Percentiles rank a stretch among this genome's conserved stretches.
phyloP scores from a whole-genome alignment of 2,797 vertebrate species.

The Buphagus erythrorhynchus region DNA sequence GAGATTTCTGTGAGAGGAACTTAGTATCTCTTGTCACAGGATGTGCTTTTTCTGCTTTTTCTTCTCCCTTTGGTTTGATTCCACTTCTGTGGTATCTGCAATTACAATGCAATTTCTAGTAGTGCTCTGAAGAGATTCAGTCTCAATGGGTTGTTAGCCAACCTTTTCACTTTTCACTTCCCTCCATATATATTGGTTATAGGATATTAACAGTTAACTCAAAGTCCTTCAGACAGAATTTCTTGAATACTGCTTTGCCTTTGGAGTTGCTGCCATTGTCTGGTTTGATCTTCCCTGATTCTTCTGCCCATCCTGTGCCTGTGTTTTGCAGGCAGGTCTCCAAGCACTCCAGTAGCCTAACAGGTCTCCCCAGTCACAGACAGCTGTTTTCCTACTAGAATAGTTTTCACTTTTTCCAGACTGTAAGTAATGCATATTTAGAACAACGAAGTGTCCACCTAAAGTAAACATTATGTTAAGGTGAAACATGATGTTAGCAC shows the following conservation, averaged over 20 bases:
- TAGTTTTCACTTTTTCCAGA: not conserved
- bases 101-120: not conserved
- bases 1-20: not conserved
- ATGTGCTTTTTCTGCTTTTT: not conserved
- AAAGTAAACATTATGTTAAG: not conserved
- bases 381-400: not conserved
- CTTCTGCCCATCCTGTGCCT: accelerated
- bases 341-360: not conserved
- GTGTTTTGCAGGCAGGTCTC: not conserved
- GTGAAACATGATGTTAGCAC: not conserved
- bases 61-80: not conserved
- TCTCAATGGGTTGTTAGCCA: not conserved
- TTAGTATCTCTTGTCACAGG: not conserved
- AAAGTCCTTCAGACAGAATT: not conserved
- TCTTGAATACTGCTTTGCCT: not conserved
- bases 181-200: not conserved
- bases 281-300: not conserved
- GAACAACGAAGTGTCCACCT: not conserved
- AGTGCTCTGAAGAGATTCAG: not conserved
- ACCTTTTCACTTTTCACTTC: not conserved
- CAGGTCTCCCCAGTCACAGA: not conserved
- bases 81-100: not conserved
- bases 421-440: not conserved
- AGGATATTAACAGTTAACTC: not conserved
- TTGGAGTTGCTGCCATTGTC: not conserved